Conservation (phyloP, 2,113 vertebrate species). For the Orthonyx spaldingii region DNA sequence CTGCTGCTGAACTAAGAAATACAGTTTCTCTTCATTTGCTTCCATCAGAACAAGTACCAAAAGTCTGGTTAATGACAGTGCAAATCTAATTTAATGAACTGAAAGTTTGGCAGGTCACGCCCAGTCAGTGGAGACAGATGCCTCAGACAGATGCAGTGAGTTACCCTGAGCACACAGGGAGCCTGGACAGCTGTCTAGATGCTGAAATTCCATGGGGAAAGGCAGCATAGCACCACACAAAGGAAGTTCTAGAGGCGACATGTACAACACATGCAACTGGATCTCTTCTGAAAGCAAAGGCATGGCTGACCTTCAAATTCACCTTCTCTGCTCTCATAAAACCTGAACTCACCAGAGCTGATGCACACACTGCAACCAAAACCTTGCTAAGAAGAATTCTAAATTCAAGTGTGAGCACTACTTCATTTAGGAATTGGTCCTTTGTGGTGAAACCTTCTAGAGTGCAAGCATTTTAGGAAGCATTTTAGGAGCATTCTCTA, state of each 20-base stretch:
- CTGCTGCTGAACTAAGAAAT: not conserved
- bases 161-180: not conserved
- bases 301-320: not conserved
- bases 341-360: not conserved
- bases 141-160: not conserved
- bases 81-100: not conserved
- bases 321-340: not conserved
- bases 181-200: not conserved
- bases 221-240: not conserved
- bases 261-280: accelerated
- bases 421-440: not conserved
- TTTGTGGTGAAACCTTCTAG: not conserved
- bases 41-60: not conserved
- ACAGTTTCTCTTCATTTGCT: not conserved
- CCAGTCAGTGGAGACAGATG: not conserved
- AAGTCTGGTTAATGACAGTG: not conserved
- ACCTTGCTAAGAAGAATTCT: not conserved
- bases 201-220: not conserved
- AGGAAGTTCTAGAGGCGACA: not conserved
- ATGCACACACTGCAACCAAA: not conserved
- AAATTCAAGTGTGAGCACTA: not conserved
- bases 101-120: not conserved
- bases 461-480: not conserved
- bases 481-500: not conserved
- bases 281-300: not conserved